These are phyloP conservation scores for Caenorhabditis parvicauda DNA, from an alignment of 2,888 invertebrate species.

Conservation along the genomic window DNA sequence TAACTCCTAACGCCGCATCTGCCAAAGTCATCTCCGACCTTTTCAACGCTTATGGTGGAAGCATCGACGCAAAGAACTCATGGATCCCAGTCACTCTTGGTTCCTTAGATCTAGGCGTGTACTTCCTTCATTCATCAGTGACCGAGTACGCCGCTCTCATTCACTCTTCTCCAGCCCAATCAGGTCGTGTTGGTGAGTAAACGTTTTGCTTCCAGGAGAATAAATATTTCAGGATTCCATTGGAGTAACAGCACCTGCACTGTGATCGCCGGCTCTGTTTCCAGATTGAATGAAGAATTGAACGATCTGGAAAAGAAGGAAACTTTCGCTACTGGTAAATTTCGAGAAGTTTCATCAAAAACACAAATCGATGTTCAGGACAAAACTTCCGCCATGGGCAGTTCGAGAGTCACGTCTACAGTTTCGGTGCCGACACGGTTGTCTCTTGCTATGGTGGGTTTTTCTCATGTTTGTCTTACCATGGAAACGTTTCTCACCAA, in stretches of 20 bases:
- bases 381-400: constrained; percentile 58
- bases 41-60: constrained; percentile 17
- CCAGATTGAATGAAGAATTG: constrained; percentile 31
- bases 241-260: constrained; percentile 61
- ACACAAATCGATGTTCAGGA: constrained; percentile 26
- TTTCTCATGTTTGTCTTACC: no score
- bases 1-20: constrained; percentile 22
- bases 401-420: constrained; percentile 55
- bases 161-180: constrained; percentile 40
- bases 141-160: constrained; percentile 56
- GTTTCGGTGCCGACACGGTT: constrained; percentile 44
- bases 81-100: constrained; percentile 31
- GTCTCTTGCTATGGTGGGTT: constrained; percentile 53
- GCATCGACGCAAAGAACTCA: constrained; percentile 6
- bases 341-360: neutral
- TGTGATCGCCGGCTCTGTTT: constrained; percentile 55
- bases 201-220: neutral
- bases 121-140: constrained; percentile 39
- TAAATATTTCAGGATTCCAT: constrained; percentile 49
- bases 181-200: constrained; percentile 47
- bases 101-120: constrained; percentile 14
- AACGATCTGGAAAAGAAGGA: constrained; percentile 32
- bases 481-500: no score
- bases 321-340: constrained; percentile 38
- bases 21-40: constrained; percentile 26